phyloP scores from a whole-genome alignment of 2,888 invertebrate species.

The Agrotis segetum region DNA sequence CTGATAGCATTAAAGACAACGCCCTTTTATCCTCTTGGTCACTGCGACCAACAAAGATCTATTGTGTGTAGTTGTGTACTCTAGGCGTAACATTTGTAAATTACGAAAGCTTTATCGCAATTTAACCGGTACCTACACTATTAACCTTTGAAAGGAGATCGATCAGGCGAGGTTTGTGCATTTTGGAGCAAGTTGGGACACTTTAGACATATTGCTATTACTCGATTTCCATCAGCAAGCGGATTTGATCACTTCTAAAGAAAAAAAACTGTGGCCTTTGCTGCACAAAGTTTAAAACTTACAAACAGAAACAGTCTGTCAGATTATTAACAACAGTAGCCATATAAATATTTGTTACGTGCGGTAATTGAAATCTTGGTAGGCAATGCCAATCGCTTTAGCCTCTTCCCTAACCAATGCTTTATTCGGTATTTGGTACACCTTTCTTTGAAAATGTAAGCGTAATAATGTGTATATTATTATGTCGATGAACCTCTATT shows the following conservation, averaged over 20 bases:
- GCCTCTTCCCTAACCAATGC: too few relatives aligned
- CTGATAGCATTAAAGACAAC: background rate
- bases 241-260: background rate
- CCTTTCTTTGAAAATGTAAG: too few relatives aligned
- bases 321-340: too few relatives aligned
- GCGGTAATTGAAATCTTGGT: too few relatives aligned
- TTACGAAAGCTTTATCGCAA: conserved; percentile 32
- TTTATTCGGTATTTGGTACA: too few relatives aligned
- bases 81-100: conserved; percentile 23
- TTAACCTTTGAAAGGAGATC: conserved; percentile 38
- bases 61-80: conserved; percentile 21
- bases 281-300: too few relatives aligned
- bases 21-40: background rate
- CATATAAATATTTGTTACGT: too few relatives aligned
- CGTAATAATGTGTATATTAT: too few relatives aligned
- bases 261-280: too few relatives aligned
- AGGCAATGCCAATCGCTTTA: too few relatives aligned
- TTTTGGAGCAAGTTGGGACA: background rate
- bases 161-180: background rate
- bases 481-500: background rate
- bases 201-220: background rate
- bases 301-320: too few relatives aligned
- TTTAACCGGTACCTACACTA: conserved; percentile 21
- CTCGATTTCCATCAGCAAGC: too few relatives aligned
- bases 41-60: background rate